Base-by-base conservation (phyloP, 2,888 invertebrate species). In the Hypomecis punctinalis region DNA sequence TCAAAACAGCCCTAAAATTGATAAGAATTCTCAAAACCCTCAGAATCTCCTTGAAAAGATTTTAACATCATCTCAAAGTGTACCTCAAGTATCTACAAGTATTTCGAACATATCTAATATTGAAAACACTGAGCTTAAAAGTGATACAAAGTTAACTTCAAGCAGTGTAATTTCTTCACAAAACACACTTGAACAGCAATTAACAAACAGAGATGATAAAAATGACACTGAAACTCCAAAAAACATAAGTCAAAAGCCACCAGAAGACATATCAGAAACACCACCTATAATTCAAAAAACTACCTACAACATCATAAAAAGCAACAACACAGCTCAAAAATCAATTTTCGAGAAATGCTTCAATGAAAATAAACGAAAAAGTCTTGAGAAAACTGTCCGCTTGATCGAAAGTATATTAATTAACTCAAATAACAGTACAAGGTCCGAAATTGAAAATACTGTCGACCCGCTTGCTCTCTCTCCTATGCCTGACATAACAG, bases 351-450 rank as follows among this genome's bases (percentile, higher is more conserved):
- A 79, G 47, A 73, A 62, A 5, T 64, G 72, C 37, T 56, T 79
- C 0, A 80, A 80, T n/a, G 76, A 79, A 40, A 80, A 77, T 0
- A 79, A 85, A 61, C 75, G 88, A 10, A 81, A 85, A 75, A 89
- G 89, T 61, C 77, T 90, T 37, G 90, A 89, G 68, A 87, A 89
- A 40, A 90, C 90, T 0, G 88, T 90, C 0, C 85, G 83, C 68
- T 70, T 90, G 60, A 89, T 90, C 60, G 90, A 90, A 70, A 84
- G 88, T 55, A 86, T 90, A 23, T 72, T 89, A 39, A 85, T 82
- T 11, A 82, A 82, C 9, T 60, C 54, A 13, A 63, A 81, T 0
- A 80, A 76, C 54, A 23, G 23, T 23, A 73, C 74, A 11, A 72
- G 74, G 6, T 59, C 67, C 0, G 47, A 65, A 0, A 11, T 33